Evolutionary conservation across 2,113 vertebrate genomes (phyloP).

Genomic region (Strix aluco): DNA sequence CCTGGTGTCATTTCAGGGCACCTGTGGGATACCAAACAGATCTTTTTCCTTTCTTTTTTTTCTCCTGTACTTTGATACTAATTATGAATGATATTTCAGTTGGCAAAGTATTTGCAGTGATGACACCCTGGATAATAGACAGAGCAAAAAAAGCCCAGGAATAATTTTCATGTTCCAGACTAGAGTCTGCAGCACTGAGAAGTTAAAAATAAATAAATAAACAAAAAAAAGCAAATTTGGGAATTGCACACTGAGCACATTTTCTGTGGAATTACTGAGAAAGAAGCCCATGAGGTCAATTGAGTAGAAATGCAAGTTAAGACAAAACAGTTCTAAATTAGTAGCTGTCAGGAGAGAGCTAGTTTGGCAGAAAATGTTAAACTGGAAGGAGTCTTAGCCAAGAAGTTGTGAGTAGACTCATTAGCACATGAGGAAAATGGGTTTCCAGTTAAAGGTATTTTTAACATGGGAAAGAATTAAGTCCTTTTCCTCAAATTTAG

Average conservation of each 20-base stretch:
- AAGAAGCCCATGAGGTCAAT: constrained; percentile 11
- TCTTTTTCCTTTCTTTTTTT: background rate
- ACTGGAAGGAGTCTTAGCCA: constrained; percentile 17
- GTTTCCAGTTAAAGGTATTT: background rate
- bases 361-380: constrained; percentile 29
- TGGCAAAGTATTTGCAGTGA: background rate
- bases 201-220: background rate
- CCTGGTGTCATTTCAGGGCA: background rate
- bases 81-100: background rate
- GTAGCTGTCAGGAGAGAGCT: constrained; percentile 28
- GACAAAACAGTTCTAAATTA: constrained; percentile 36
- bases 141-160: background rate
- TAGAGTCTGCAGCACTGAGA: background rate
- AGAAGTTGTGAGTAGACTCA: background rate
- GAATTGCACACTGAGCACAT: background rate
- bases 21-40: background rate
- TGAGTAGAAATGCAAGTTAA: constrained; percentile 24
- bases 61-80: background rate
- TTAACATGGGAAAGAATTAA: background rate
- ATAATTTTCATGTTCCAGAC: background rate
- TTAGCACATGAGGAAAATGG: background rate
- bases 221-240: background rate
- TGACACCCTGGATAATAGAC: background rate
- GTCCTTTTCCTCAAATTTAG: background rate
- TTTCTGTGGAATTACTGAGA: constrained; percentile 2